These are phyloP conservation scores for Microcebus tavaratra DNA, from an alignment of 2,113 vertebrate species.

Conservation along the genomic window DNA sequence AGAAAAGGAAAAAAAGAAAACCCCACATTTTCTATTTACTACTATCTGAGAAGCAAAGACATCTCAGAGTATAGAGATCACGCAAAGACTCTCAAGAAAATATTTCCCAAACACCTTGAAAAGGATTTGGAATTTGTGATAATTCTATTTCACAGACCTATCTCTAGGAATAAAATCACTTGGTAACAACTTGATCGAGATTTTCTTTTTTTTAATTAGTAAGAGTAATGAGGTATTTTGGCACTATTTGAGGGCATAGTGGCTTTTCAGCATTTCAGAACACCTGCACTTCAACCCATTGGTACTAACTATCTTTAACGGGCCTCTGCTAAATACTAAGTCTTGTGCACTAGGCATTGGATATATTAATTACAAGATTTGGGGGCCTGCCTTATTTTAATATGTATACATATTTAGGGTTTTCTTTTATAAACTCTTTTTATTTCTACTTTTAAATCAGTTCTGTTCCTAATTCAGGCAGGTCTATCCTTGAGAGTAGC, in stretches of 20 bases:
- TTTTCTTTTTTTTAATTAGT: background rate
- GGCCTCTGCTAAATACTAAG: background rate
- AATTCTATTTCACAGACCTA: background rate
- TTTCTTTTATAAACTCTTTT: background rate
- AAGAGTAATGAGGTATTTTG: background rate
- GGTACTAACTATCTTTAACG: background rate
- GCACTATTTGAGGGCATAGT: background rate
- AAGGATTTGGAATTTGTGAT: background rate
- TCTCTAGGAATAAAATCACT: background rate
- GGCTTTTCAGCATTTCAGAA: background rate
- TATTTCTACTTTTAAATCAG: constrained; percentile 6
- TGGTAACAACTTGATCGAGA: background rate
- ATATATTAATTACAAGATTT: background rate
- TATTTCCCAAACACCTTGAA: background rate
- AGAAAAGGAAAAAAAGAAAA: background rate
- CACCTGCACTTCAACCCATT: background rate
- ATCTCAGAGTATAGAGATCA: background rate
- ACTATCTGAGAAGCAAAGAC: background rate
- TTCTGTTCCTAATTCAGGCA: background rate
- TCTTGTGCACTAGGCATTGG: background rate
- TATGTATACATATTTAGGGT: background rate
- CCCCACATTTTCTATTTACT: background rate
- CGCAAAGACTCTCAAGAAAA: background rate
- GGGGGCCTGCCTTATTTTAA: background rate
- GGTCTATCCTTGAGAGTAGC: background rate